A percentile compares a stretch with the other conserved stretches of the same genome.
Evolutionary conservation across 2,113 vertebrate species (phyloP).

Genomic region (Procavia capensis): DNA sequence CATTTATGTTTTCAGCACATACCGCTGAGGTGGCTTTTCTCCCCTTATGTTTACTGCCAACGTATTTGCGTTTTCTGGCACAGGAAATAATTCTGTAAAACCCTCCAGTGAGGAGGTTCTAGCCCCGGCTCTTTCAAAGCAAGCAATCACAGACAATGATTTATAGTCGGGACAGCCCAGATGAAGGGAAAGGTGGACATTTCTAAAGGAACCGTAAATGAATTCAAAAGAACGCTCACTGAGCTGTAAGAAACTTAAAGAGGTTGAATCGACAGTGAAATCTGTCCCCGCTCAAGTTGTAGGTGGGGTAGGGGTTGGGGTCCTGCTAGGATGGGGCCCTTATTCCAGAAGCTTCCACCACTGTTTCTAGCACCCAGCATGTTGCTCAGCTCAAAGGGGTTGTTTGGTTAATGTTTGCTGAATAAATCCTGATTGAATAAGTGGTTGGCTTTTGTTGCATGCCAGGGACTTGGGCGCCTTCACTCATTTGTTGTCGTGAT

Average conservation of each 20-base stretch:
- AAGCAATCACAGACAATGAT: background rate
- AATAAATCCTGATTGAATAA: background rate
- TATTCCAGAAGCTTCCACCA: background rate
- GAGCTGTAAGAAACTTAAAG: background rate
- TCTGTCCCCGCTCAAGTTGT: background rate
- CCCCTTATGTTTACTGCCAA: constrained; percentile 71
- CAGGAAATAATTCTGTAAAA: constrained; percentile 74
- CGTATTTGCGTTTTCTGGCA: constrained; percentile 77
- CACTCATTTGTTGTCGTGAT: background rate
- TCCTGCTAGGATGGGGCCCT: background rate
- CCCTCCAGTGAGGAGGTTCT: constrained; percentile 60
- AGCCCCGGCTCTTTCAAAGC: constrained; percentile 26
- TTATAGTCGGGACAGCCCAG: background rate
- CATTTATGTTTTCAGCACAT: constrained; percentile 55
- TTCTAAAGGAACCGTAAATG: background rate
- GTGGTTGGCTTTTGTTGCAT: background rate
- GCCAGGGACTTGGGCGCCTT: background rate
- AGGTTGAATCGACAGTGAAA: too few relatives aligned
- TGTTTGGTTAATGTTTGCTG: background rate
- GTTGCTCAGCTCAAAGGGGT: background rate
- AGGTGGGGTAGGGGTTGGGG: too few relatives aligned
- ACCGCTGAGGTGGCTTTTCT: constrained; percentile 72
- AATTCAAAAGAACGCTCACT: background rate
- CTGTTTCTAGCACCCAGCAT: background rate
- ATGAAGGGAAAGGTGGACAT: background rate